Conservation (phyloP, 2,797 vertebrate species). For the Gobionotothen gibberifrons region DNA sequence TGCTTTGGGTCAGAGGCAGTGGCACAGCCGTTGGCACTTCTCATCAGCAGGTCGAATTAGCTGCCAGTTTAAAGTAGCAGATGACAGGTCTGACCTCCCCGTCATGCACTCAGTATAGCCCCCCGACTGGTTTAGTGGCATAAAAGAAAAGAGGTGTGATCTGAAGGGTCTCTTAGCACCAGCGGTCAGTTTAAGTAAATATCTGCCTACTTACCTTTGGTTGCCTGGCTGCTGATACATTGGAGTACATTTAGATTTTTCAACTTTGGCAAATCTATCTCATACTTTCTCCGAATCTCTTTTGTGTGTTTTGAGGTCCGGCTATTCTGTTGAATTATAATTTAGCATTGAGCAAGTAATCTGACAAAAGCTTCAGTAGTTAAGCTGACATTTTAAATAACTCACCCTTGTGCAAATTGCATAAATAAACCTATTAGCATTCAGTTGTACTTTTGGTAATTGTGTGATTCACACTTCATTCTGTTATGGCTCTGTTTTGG, state of each 20-base stretch:
- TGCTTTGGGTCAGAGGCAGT: slow-evolving; percentile 57
- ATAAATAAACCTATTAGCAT: slow-evolving; percentile 1
- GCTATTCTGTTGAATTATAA: slow-evolving; percentile 3
- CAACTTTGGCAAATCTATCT: slow-evolving; percentile 7
- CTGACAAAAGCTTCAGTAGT: not conserved
- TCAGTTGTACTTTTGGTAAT: slow-evolving; percentile 5
- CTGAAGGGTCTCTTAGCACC: slow-evolving; percentile 31
- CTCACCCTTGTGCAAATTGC: not conserved
- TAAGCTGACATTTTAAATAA: not conserved
- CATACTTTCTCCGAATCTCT: not conserved
- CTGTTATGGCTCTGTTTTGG: slow-evolving; percentile 12
- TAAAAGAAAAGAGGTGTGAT: slow-evolving; percentile 32
- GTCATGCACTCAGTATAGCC: slow-evolving; percentile 11
- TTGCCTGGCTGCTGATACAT: slow-evolving; percentile 14
- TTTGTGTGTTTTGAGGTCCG: not conserved
- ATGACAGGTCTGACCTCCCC: slow-evolving; percentile 40
- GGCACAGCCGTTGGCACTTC: slow-evolving; percentile 54
- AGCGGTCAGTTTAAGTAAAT: slow-evolving; percentile 47
- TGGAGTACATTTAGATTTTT: slow-evolving; percentile 17
- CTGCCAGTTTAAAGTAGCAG: slow-evolving; percentile 48
- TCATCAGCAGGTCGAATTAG: slow-evolving; percentile 57
- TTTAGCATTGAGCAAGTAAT: not conserved
- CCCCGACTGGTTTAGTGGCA: slow-evolving; percentile 32
- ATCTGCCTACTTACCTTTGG: slow-evolving; percentile 29
- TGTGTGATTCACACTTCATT: not conserved